Evolutionary conservation across 2,888 invertebrate genomes (phyloP).

Genomic region (Elegia similella): DNA sequence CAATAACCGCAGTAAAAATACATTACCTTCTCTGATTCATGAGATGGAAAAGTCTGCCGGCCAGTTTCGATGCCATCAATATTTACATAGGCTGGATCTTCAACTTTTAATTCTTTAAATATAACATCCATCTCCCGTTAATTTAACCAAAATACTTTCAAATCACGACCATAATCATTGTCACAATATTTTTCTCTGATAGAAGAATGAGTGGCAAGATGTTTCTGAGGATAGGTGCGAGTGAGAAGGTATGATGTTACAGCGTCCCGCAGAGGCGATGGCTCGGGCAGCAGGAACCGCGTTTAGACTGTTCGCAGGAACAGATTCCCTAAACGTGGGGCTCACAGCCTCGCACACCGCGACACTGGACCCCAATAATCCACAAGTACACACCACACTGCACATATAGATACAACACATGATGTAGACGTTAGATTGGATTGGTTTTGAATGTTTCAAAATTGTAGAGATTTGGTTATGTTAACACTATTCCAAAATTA

Average conservation of each 20-base stretch:
- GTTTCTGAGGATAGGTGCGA: constrained; percentile 31
- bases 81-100: too few relatives aligned
- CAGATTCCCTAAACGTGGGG: constrained; percentile 88
- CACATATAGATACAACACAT: constrained; percentile 37
- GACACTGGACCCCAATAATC: constrained; percentile 75
- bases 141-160: neutral
- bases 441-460: constrained; percentile 14
- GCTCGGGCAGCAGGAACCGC: constrained; percentile 90
- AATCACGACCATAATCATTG: constrained; percentile 2
- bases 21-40: too few relatives aligned
- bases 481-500: neutral
- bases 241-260: constrained; percentile 53
- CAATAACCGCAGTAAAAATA: neutral
- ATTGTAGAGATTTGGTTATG: constrained; percentile 1
- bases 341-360: constrained; percentile 84
- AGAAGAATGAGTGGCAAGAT: constrained; percentile 18
- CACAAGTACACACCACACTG: constrained; percentile 64
- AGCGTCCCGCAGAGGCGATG: constrained; percentile 90
- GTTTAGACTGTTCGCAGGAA: constrained; percentile 88
- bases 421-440: constrained; percentile 2
- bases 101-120: too few relatives aligned
- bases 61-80: too few relatives aligned
- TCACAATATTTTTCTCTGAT: constrained; percentile 2
- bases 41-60: too few relatives aligned
- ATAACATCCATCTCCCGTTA: too few relatives aligned